Conservation (phyloP, 37 sponge, comb jelly and placozoan species). For the Axinella damicornis region DNA sequence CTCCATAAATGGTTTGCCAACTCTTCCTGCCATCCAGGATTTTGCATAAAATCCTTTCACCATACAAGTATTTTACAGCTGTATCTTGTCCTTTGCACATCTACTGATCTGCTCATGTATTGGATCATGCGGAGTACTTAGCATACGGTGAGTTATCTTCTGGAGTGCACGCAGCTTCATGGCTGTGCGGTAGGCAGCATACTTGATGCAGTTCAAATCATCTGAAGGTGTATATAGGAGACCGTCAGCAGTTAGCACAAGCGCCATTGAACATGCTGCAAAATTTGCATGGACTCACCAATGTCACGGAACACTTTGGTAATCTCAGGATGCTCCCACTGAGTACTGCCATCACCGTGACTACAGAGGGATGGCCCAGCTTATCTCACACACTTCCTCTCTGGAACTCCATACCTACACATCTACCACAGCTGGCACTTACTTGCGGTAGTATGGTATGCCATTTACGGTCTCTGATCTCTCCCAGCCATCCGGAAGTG, state of each 20-base stretch:
- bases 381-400: neutral
- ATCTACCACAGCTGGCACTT: neutral
- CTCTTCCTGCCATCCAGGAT: too few relatives aligned
- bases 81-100: too few relatives aligned
- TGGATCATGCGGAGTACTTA: too few relatives aligned
- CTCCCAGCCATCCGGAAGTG: constrained; percentile 74
- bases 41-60: too few relatives aligned
- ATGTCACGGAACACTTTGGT: constrained; percentile 20
- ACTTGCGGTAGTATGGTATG: constrained; percentile 92
- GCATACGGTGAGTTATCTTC: constrained; percentile 58
- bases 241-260: too few relatives aligned
- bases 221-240: constrained; percentile 24
- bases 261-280: too few relatives aligned
- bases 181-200: constrained; percentile 91
- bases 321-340: constrained; percentile 85
- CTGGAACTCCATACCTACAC: neutral
- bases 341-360: constrained; percentile 56
- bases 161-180: constrained; percentile 89
- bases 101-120: too few relatives aligned
- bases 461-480: constrained; percentile 73
- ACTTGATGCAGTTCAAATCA: constrained; percentile 73
- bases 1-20: too few relatives aligned
- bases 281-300: constrained; percentile 39
- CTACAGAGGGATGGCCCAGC: constrained; percentile 17
- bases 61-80: too few relatives aligned